Evolutionary conservation across 2,113 vertebrate species (phyloP).

Genomic region (Epinephelus lanceolatus): DNA sequence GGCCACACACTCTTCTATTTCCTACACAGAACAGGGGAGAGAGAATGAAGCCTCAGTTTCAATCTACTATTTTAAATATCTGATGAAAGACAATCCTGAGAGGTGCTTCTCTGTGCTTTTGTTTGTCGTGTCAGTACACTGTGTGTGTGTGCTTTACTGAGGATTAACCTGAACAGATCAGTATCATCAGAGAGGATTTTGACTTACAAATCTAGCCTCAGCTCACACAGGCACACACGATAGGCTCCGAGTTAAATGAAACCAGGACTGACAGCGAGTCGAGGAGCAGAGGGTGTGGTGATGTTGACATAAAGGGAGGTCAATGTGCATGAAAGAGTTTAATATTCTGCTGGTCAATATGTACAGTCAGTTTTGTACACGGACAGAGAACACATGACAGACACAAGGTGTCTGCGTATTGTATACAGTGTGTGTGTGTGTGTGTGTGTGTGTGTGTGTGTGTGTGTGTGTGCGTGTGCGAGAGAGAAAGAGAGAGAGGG

Average conservation of each 20-base stretch:
- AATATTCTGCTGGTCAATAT: constrained; percentile 15
- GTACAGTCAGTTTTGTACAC: not conserved
- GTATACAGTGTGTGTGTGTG: not conserved
- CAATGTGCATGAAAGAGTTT: not conserved
- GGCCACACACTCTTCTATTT: constrained; percentile 83
- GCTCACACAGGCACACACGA: not conserved
- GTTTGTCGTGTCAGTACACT: not conserved
- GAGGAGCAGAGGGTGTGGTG: constrained; percentile 24
- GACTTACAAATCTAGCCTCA: not conserved
- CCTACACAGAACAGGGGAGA: constrained; percentile 73
- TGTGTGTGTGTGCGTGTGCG: constrained; percentile 5
- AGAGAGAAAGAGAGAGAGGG: no score
- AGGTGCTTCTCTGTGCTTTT: not conserved
- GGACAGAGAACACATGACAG: not conserved
- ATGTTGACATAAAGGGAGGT: constrained; percentile 72
- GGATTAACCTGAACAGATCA: constrained; percentile 6
- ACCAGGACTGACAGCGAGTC: not conserved
- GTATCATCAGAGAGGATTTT: not conserved
- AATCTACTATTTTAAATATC: not conserved
- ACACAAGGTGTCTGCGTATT: not conserved
- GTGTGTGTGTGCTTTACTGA: not conserved
- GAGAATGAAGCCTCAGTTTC: not conserved
- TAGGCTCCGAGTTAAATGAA: not conserved
- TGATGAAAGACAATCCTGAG: not conserved
- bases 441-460: constrained; percentile 15